phyloP scores from a whole-genome alignment of 2,888 invertebrate species.

The Sphecodes monilicornis region DNA sequence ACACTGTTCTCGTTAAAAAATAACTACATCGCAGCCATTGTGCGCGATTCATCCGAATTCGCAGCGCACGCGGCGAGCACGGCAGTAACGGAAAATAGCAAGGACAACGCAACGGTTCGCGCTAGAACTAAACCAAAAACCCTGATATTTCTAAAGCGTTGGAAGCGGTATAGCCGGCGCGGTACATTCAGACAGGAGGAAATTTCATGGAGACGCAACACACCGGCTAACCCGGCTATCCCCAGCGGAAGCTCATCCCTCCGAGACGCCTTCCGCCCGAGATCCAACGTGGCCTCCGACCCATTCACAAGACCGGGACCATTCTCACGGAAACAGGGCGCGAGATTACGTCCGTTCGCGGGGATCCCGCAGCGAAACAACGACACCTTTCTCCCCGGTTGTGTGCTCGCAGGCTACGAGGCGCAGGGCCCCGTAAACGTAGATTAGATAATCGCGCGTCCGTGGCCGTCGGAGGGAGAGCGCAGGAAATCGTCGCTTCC shows the following conservation, averaged over 20 bases:
- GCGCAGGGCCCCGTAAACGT: constrained; percentile 62
- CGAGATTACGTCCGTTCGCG: constrained; percentile 51
- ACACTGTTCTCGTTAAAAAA: not conserved
- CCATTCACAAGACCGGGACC: constrained; percentile 40
- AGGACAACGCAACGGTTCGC: not conserved
- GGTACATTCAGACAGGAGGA: constrained; percentile 3
- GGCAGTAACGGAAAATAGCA: not conserved
- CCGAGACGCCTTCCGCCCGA: constrained; percentile 26
- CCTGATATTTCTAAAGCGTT: not conserved
- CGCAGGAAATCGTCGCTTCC: constrained; percentile 65
- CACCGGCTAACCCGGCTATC: not conserved
- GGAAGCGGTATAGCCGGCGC: not conserved
- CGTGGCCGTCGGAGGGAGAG: constrained; percentile 30
- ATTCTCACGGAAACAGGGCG: constrained; percentile 63
- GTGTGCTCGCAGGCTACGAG: constrained; percentile 5
- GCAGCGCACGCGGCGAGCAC: not conserved
- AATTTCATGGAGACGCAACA: not conserved
- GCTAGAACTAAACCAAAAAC: not conserved
- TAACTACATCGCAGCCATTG: not conserved
- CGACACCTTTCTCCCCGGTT: constrained; percentile 55
- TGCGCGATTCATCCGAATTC: not conserved
- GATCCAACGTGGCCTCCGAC: constrained; percentile 24
- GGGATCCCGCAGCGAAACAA: constrained; percentile 61
- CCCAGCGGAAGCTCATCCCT: constrained; percentile 22
- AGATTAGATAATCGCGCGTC: constrained; percentile 71